phyloP scores from a whole-genome alignment of 2,113 vertebrate species.

The Chascanopsetta lugubris region DNA sequence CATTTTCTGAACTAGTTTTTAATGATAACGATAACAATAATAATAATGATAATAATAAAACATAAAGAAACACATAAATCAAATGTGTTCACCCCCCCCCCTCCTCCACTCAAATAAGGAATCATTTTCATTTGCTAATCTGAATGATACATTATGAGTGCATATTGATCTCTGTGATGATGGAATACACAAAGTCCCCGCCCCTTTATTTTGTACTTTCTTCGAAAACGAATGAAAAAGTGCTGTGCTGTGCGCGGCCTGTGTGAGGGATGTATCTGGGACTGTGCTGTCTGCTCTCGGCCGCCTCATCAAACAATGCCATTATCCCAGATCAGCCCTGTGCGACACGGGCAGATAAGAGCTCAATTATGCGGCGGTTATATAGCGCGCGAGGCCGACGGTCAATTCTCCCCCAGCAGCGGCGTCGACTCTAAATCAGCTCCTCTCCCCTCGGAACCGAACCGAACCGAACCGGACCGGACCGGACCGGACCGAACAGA shows the following conservation, averaged over 20 bases:
- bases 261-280: conserved; percentile 44
- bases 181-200: neutral
- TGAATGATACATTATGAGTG: too few relatives aligned
- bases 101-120: too few relatives aligned
- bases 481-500: too few relatives aligned
- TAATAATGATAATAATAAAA: too few relatives aligned
- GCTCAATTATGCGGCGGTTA: conserved; percentile 65
- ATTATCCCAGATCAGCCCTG: conserved; percentile 60
- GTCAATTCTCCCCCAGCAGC: conserved; percentile 52
- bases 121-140: too few relatives aligned
- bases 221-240: neutral
- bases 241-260: conserved; percentile 4
- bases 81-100: too few relatives aligned
- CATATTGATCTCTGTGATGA: too few relatives aligned
- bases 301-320: conserved; percentile 62
- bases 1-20: too few relatives aligned
- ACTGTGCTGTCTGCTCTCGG: conserved; percentile 47
- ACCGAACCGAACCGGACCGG: too few relatives aligned
- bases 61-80: too few relatives aligned
- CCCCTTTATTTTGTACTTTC: neutral
- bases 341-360: conserved; percentile 61
- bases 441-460: too few relatives aligned
- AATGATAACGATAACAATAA: too few relatives aligned
- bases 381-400: conserved; percentile 37
- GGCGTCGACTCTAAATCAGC: conserved; percentile 59